A percentile compares a stretch with the other conserved stretches of the same genome.
These are phyloP conservation scores for Hybos culiciformis DNA, from an alignment of 2,888 invertebrate species.

Conservation along the genomic window DNA sequence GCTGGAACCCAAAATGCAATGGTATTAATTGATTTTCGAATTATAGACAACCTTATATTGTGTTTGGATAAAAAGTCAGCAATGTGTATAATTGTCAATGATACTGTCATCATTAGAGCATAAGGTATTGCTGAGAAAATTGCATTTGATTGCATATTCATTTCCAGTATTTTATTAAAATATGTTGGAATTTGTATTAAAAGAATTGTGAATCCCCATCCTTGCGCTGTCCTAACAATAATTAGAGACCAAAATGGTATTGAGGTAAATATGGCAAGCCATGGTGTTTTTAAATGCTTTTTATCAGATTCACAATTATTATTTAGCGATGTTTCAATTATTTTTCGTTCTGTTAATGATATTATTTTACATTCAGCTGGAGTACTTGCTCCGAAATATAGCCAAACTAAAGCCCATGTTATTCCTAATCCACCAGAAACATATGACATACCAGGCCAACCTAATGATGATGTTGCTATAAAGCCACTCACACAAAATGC, in stretches of 20 bases:
- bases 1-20: slow-evolving; percentile 56
- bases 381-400: slow-evolving; percentile 48
- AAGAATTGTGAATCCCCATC: slow-evolving; percentile 72
- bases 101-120: slow-evolving; percentile 54
- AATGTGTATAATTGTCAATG: slow-evolving; percentile 52
- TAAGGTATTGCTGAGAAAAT: slow-evolving; percentile 58
- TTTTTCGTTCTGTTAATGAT: slow-evolving; percentile 45
- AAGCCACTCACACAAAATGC: slow-evolving; percentile 60
- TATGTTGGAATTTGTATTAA: slow-evolving; percentile 71
- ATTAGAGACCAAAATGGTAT: slow-evolving; percentile 62
- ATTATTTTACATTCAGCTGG: slow-evolving; percentile 48
- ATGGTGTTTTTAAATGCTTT: slow-evolving; percentile 44
- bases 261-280: slow-evolving; percentile 59
- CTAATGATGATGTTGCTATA: slow-evolving; percentile 49
- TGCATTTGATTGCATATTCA: slow-evolving; percentile 58
- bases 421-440: slow-evolving; percentile 50
- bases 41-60: slow-evolving; percentile 25
- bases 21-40: slow-evolving; percentile 42
- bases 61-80: slow-evolving; percentile 40
- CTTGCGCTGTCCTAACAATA: slow-evolving; percentile 55
- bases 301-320: slow-evolving; percentile 21
- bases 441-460: slow-evolving; percentile 71
- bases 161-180: slow-evolving; percentile 56
- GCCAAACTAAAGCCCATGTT: slow-evolving; percentile 46
- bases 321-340: slow-evolving; percentile 53